phyloP scores from a whole-genome alignment of 2,888 invertebrate genomes.

The Tachystola acroxantha region DNA sequence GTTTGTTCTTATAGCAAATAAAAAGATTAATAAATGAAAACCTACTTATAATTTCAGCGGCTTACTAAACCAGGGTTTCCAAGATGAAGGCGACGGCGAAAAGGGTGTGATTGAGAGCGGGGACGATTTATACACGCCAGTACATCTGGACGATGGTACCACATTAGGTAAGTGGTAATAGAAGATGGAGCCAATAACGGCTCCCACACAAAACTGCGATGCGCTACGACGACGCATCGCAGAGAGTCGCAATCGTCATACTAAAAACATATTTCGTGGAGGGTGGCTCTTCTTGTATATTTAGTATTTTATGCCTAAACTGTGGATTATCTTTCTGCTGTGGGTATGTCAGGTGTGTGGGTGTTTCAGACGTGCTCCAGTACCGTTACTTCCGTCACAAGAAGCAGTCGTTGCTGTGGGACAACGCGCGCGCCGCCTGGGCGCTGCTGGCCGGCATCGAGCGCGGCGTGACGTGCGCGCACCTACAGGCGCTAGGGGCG shows the following conservation, averaged over 20 bases:
- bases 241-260: no score
- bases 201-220: no score
- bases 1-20: no score
- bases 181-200: no score
- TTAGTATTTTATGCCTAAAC: no score
- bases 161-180: conserved; percentile 58
- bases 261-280: no score
- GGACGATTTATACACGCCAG: conserved; percentile 50
- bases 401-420: conserved; percentile 91
- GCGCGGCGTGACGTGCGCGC: conserved; percentile 79
- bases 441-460: conserved; percentile 86
- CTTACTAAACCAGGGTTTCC: conserved; percentile 57
- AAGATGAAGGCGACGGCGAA: conserved; percentile 42
- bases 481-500: conserved; percentile 81
- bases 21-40: no score
- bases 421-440: conserved; percentile 82
- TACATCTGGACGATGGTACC: conserved; percentile 65
- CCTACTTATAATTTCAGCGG: conserved; percentile 50
- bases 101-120: conserved; percentile 42
- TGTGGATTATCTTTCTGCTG: no score
- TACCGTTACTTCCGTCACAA: conserved; percentile 88
- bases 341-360: no score
- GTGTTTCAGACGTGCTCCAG: conserved; percentile 74
- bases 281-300: no score
- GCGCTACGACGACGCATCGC: no score